Evolutionary conservation across 2,888 invertebrate genomes (phyloP), one percentile per base, ranked within the genome.

Genomic region (Rotaria sp.): DNA sequence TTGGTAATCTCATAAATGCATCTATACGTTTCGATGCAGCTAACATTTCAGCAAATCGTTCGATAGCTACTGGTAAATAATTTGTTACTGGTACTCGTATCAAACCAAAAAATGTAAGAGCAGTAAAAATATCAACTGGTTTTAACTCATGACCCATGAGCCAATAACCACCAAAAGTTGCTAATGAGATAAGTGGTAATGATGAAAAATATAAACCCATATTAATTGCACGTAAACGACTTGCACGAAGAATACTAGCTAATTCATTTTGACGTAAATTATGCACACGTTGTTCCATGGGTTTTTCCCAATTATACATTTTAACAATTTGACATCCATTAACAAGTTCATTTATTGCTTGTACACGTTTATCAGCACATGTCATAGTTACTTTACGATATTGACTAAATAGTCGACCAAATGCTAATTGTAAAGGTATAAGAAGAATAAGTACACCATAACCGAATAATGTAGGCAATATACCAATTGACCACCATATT

Each of bases 271-370:
- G 93, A 89, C 96, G 92, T 2, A 95, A 94, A 85, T 93, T 91
- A 18, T 94, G 93, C 4, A 97, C 94, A n/a, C 96, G 93, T 88
- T 94, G 93, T 87, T 95, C 94, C 90, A 97, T 96, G 0, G 96
- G 95, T 88, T 94, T 94, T 90, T 97, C 97, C 93, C 97, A 97
- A 7, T 96, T 95, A 90, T 96, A 97, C 96, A 97, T 96, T 93
- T 97, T 97, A 88, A 97, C 95, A 4, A 96, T 95, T 92, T 96
- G 94, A 92, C 97, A 96, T 85, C 96, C 97, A 87, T 94, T 93
- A 88, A 97, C 94, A 88, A 97, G 94, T 93, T 98, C 97, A 90
- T 95, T 96, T 96, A 97, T 97, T 85, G 96, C 93, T 85, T 95
- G 93, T 74, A 97, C 95, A 88, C 97, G 93, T 89, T 94, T 94